A percentile compares a stretch with the other conserved stretches of the same genome.
Conservation (phyloP, 1,140 invertebrate genomes). For the Latrodectus geometricus region DNA sequence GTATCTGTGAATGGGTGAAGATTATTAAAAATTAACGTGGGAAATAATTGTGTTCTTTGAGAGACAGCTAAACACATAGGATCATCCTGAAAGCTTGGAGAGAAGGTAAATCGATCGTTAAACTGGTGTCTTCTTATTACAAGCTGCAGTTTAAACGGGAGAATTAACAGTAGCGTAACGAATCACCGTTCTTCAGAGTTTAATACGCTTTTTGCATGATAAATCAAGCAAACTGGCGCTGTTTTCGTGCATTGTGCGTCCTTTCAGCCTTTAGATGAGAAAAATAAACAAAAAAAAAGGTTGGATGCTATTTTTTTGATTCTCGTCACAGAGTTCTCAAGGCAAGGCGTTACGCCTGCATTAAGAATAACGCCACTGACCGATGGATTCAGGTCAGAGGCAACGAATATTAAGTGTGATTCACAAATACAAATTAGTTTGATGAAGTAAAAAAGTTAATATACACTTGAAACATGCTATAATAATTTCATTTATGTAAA, state of each 20-base stretch:
- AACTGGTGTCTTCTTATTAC: conserved; percentile 7
- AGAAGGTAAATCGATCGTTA: background rate
- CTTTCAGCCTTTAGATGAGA: conserved; percentile 4
- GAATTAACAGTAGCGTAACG: conserved; percentile 26
- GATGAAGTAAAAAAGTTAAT: too few species aligned
- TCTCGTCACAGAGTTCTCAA: conserved; percentile 15
- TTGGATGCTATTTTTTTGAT: too few species aligned
- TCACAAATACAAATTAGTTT: too few species aligned
- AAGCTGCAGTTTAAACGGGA: conserved; percentile 14
- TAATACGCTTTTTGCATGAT: conserved; percentile 8
- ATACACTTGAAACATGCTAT: too few species aligned
- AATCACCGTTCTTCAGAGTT: conserved; percentile 13
- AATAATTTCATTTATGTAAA: too few species aligned
- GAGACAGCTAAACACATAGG: too few species aligned
- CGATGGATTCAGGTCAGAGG: conserved; percentile 11
- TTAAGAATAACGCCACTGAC: conserved; percentile 8
- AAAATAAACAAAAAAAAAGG: too few species aligned
- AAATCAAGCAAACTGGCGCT: conserved; percentile 23
- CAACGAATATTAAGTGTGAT: background rate
- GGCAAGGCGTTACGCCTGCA: conserved; percentile 6
- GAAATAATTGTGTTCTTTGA: background rate
- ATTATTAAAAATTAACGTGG: background rate
- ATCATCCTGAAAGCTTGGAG: too few species aligned
- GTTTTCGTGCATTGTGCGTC: background rate
- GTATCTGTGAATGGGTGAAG: too few species aligned